phyloP scores from a whole-genome alignment of 2,888 invertebrate species.

The Troglohyphantes excavatus region DNA sequence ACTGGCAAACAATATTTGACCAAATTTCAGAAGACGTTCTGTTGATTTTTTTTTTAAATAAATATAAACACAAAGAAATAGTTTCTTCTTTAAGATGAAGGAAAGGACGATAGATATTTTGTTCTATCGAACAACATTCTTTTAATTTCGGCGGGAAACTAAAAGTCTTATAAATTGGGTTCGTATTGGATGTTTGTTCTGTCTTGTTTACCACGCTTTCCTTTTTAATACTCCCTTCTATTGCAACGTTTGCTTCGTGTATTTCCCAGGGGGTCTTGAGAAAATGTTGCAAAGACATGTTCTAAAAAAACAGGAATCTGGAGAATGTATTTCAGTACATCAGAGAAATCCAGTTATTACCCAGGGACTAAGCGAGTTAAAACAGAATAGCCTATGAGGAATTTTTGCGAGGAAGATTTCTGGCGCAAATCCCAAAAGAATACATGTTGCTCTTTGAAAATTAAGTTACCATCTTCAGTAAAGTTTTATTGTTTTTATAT shows the following conservation, averaged over 20 bases:
- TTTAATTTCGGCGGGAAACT: constrained; percentile 37
- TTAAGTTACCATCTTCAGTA: background rate
- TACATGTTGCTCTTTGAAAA: constrained; percentile 26
- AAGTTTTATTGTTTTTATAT: background rate
- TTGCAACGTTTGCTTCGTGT: constrained; percentile 22
- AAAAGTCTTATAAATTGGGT: constrained; percentile 50
- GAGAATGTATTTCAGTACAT: constrained; percentile 41
- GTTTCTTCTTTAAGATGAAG: constrained; percentile 9
- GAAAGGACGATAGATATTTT: background rate
- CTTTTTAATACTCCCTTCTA: constrained; percentile 9
- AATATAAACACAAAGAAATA: background rate
- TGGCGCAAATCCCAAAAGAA: background rate
- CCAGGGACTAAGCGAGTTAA: constrained; percentile 1
- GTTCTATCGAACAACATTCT: constrained; percentile 24
- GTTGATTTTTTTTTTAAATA: constrained; percentile 9
- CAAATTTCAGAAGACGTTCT: constrained; percentile 10
- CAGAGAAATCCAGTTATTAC: constrained; percentile 44
- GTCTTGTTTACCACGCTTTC: constrained; percentile 45
- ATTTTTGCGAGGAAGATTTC: background rate
- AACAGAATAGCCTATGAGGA: background rate
- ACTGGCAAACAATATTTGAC: constrained; percentile 13
- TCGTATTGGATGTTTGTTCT: constrained; percentile 47
- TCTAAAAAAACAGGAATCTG: constrained; percentile 28
- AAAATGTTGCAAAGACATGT: background rate
- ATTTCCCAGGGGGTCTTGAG: constrained; percentile 34